Evolutionary conservation across 2,888 invertebrate species (phyloP).

Genomic region (Macrophya annulata): DNA sequence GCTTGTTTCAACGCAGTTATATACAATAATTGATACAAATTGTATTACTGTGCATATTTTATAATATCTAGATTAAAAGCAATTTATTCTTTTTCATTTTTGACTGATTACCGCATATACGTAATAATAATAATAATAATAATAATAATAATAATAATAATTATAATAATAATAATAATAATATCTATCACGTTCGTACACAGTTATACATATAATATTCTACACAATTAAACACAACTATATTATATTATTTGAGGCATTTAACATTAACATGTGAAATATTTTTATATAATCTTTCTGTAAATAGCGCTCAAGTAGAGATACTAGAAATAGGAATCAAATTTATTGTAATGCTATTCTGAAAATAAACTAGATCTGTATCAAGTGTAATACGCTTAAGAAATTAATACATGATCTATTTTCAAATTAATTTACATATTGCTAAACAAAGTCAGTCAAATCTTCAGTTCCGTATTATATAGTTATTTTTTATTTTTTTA

Average conservation of each 20-base stretch:
- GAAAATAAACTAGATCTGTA: constrained; percentile 61
- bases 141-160: background rate
- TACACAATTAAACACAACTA: constrained; percentile 57
- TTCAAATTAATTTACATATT: background rate
- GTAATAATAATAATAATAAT: constrained; percentile 63
- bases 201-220: constrained; percentile 50
- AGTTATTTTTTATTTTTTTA: background rate
- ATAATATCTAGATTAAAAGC: constrained; percentile 37
- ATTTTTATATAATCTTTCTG: constrained; percentile 74
- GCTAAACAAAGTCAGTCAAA: background rate
- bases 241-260: constrained; percentile 65
- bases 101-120: constrained; percentile 69
- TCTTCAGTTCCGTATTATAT: background rate
- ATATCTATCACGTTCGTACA: constrained; percentile 49
- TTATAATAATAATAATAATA: constrained; percentile 25
- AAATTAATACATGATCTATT: constrained; percentile 18
- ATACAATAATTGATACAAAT: background rate
- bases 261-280: constrained; percentile 64
- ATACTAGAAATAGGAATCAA: constrained; percentile 59
- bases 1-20: constrained; percentile 22
- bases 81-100: constrained; percentile 58
- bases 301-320: constrained; percentile 66
- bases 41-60: constrained; percentile 41
- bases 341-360: constrained; percentile 67
- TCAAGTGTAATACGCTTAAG: constrained; percentile 10